These are phyloP conservation scores for Willisornis vidua DNA, from an alignment of 2,113 vertebrate species.

Conservation along the genomic window DNA sequence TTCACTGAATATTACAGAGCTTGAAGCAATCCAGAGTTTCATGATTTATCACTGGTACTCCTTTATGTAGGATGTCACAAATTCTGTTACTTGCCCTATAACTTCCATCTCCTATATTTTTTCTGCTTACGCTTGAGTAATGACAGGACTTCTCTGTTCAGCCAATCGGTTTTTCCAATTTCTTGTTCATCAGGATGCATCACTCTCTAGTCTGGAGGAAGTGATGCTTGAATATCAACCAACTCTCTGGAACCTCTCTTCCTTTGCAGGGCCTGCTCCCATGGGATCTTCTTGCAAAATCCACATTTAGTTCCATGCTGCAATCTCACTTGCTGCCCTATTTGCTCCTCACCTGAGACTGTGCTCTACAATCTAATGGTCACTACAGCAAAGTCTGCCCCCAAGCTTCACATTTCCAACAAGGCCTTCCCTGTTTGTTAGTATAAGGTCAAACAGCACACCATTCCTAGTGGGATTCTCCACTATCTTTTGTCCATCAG, in stretches of 20 bases:
- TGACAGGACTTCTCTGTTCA: not conserved
- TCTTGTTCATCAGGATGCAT: not conserved
- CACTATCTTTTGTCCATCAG: accelerated
- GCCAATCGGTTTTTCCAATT: not conserved
- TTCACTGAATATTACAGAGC: not conserved
- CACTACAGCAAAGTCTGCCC: not conserved
- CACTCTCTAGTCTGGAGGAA: not conserved
- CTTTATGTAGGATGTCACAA: not conserved
- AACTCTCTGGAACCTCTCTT: not conserved
- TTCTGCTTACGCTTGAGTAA: not conserved
- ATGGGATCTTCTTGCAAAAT: not conserved
- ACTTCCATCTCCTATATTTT: not conserved
- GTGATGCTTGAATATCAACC: not conserved
- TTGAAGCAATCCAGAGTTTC: not conserved
- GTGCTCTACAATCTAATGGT: not conserved
- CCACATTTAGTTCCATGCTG: not conserved
- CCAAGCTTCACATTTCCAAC: not conserved
- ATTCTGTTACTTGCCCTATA: not conserved
- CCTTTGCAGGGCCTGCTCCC: not conserved
- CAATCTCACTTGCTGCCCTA: not conserved
- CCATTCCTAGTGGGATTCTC: not conserved
- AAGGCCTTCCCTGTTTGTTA: not conserved
- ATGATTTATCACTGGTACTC: not conserved
- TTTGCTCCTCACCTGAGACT: not conserved
- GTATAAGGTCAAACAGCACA: not conserved